phyloP scores from a whole-genome alignment of 35 echinoderm and acorn worm genomes.

The Stichopus chloronotus region DNA sequence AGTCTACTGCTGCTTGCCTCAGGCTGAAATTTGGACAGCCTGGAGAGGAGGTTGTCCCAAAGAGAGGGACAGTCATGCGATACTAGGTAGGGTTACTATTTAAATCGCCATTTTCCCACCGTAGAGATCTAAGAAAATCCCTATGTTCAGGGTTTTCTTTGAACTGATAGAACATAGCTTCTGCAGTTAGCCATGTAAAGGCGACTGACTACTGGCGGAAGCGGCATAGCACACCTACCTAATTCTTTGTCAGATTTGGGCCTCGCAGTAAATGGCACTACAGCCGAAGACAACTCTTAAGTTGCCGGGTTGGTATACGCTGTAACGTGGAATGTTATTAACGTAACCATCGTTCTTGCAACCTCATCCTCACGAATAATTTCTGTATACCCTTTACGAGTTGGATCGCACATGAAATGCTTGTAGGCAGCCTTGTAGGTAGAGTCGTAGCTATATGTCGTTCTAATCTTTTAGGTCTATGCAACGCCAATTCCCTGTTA shows the following conservation, averaged over 20 bases:
- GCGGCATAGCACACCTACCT: too few species aligned
- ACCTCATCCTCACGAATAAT: too few species aligned
- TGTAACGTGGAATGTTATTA: too few species aligned
- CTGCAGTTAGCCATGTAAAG: conserved; percentile 6
- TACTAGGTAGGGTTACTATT: not conserved
- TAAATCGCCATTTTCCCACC: conserved; percentile 65
- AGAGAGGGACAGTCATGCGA: too few species aligned
- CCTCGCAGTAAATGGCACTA: too few species aligned
- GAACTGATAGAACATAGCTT: conserved; percentile 42
- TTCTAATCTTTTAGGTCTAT: not conserved
- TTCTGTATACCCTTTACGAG: conserved; percentile 64
- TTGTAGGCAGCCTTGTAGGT: conserved; percentile 36
- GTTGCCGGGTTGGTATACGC: too few species aligned
- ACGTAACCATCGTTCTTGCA: too few species aligned
- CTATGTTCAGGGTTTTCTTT: conserved; percentile 54
- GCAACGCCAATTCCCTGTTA: conserved; percentile 32
- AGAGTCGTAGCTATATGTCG: conserved; percentile 31
- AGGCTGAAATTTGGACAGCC: conserved; percentile 63
- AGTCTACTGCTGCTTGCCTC: conserved; percentile 36
- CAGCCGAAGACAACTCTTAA: too few species aligned
- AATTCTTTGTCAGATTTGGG: too few species aligned
- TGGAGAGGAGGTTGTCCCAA: too few species aligned
- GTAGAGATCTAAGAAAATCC: conserved; percentile 67
- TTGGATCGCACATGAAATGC: too few species aligned
- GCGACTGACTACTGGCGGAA: conserved; percentile 36